A percentile compares a stretch with the other conserved stretches of the same genome.
phyloP scores from a whole-genome alignment of 2,888 invertebrate genomes.

The Venusia cambrica region DNA sequence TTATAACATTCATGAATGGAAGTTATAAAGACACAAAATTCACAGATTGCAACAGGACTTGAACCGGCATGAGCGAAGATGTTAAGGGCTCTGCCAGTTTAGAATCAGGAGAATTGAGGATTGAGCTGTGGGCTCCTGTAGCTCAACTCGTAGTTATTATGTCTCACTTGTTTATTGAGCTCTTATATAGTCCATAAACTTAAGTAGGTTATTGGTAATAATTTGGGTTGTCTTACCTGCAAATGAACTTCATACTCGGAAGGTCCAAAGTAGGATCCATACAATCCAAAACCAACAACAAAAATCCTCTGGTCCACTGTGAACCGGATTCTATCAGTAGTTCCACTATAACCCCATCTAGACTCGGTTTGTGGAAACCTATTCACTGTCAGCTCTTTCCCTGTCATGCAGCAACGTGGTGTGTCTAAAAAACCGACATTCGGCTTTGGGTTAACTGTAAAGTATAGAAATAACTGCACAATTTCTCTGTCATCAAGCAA shows the following conservation, averaged over 20 bases:
- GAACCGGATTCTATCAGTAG: slow-evolving; percentile 90
- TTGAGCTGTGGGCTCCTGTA: no score
- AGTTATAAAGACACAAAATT: no score
- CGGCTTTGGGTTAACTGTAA: slow-evolving; percentile 89
- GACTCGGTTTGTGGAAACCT: slow-evolving; percentile 88
- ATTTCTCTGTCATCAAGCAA: slow-evolving; percentile 88
- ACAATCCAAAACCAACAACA: slow-evolving; percentile 91
- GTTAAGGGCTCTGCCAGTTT: no score
- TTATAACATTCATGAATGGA: no score
- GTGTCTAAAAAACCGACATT: slow-evolving; percentile 85
- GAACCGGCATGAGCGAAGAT: no score
- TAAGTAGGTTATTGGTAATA: neutral
- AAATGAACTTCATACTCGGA: slow-evolving; percentile 89
- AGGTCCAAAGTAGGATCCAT: slow-evolving; percentile 90
- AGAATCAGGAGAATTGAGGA: no score
- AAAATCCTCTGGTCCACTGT: slow-evolving; percentile 90
- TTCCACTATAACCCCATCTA: slow-evolving; percentile 92
- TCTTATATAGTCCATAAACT: no score
- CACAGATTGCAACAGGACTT: no score
- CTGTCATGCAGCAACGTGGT: slow-evolving; percentile 88
- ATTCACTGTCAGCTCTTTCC: slow-evolving; percentile 87
- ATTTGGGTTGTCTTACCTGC: slow-evolving; percentile 49
- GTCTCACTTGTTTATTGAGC: no score
- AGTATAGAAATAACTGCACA: slow-evolving; percentile 86
- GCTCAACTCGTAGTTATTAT: no score